Base-by-base conservation (phyloP, 2,888 invertebrate genomes). In the Scotopteryx bipunctaria region DNA sequence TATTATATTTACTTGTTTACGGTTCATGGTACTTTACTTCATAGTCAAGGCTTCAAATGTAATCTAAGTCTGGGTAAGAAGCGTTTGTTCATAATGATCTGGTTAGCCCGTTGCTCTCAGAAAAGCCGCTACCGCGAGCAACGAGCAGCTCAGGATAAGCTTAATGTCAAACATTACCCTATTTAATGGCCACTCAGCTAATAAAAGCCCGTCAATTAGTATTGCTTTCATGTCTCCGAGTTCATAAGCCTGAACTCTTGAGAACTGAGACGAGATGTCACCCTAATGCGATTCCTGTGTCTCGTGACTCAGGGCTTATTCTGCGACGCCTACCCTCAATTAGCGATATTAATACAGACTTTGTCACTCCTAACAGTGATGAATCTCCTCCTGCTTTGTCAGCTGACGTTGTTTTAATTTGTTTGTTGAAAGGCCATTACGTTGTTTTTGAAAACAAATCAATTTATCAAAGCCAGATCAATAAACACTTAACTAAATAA, bases 331-430 rank as follows among this genome's bases (percentile, higher is more conserved):
- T 32, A 32, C 32, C 44, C 43, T 27, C 38, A 50, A 50, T 50
- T 44, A 50, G 38, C 38, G 43, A 32, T 43, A 37, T 55, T 51
- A 41, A 44, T 57, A 54, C 42, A 17, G 53, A 57, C 49, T 53
- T 53, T 60, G 54, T 62, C 56, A 19, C 38, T 33, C 29, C 27
- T 61, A 63, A 63, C 52, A 56, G 56, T 63, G 61, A 61, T 55
- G 32, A 51, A 63, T 63, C 44, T 35, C 37, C 23, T 42, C 25
- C 31, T 50, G 25, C 33, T 38, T 50, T 36, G 29, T 11, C 33
- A 11, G 15, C 13, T 40, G 23, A 32, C 32, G 36, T 47, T 40
- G 29, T 27, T 46, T 36, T 32, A 43, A 33, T 50, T 50, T 43
- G 38, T 32, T 43, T 23, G 37, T 8, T n/a, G 33, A 29, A 35